Evolutionary conservation across 2,888 invertebrate species (phyloP), one percentile per base, ranked within the genome.

Genomic region (Masnerella sp.): DNA sequence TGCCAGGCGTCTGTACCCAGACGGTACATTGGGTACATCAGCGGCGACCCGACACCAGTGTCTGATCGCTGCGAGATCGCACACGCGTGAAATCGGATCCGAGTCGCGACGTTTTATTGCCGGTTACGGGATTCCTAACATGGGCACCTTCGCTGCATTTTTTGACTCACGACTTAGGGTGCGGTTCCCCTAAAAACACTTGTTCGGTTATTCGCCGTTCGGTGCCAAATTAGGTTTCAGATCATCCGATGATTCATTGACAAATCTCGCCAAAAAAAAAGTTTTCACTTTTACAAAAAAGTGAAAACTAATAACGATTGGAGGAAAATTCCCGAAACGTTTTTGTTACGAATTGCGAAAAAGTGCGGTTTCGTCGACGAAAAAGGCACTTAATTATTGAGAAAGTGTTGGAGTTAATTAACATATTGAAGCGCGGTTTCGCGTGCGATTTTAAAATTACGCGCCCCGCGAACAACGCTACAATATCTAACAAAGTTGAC

Each of bases 21-120:
- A n/a, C n/a, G n/a, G n/a, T n/a, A n/a, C n/a, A n/a, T n/a, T n/a
- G n/a, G n/a, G n/a, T n/a, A n/a, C n/a, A n/a, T n/a, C n/a, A n/a
- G n/a, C n/a, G n/a, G 61, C 54, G 36, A 42, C 36, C 61, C 45
- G 51, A 68, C 67, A 68, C 70, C 67, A 43, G 54, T 62, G 61
- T 61, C 74, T 56, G 74, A 71, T 71, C 56, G 65, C 47, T 47
- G 52, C 59, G 52, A 69, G 74, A 74, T 74, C 74, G 65, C 74
- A 74, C 73, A 73, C 69, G 65, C 74, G 74, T 74, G 74, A 74
- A 74, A 74, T 74, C 69, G 65, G 74, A 74, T 74, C 69, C 74
- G 64, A 64, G 58, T 58, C 64, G 25, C 40, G 59, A 47, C 62
- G 42, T 67, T 47, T 68, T 62, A 49, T 54, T 56, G 52, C 54